A percentile compares a stretch with the other conserved stretches of the same genome.
Conservation (phyloP, 2,888 invertebrate species). For the Blomia tropicalis region DNA sequence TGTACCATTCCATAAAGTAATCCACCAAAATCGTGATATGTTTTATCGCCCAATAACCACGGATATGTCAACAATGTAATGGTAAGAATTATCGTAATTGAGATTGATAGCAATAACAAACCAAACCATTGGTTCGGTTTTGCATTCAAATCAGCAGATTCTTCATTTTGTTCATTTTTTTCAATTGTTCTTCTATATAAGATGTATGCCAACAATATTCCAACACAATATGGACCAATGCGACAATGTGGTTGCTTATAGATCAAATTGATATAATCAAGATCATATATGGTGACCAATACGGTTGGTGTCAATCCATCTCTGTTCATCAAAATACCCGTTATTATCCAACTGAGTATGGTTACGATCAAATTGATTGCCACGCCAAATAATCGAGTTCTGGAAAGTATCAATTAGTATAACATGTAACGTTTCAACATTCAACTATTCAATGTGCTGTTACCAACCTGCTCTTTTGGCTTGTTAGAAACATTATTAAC, state of each 20-base stretch:
- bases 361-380: slow-evolving; percentile 3
- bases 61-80: slow-evolving; percentile 20
- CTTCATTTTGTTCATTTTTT: neutral
- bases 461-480: neutral
- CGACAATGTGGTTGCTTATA: slow-evolving; percentile 26
- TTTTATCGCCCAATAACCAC: slow-evolving; percentile 13
- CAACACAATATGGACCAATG: slow-evolving; percentile 27
- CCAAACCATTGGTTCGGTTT: neutral
- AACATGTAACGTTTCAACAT: neutral
- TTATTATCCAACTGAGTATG: slow-evolving; percentile 1
- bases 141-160: neutral
- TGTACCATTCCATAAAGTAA: slow-evolving; percentile 33
- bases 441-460: slow-evolving; percentile 9
- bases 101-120: neutral
- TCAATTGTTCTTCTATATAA: neutral
- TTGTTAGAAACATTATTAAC: slow-evolving; percentile 2
- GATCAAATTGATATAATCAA: slow-evolving; percentile 19
- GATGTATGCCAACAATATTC: slow-evolving; percentile 27
- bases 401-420: neutral
- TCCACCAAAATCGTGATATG: slow-evolving; percentile 16
- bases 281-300: slow-evolving; percentile 16
- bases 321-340: slow-evolving; percentile 7
- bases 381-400: slow-evolving; percentile 16
- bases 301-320: slow-evolving; percentile 21
- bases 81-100: neutral